Base-by-base conservation (phyloP, 2,888 invertebrate species). In the Nephrotoma flavescens region DNA sequence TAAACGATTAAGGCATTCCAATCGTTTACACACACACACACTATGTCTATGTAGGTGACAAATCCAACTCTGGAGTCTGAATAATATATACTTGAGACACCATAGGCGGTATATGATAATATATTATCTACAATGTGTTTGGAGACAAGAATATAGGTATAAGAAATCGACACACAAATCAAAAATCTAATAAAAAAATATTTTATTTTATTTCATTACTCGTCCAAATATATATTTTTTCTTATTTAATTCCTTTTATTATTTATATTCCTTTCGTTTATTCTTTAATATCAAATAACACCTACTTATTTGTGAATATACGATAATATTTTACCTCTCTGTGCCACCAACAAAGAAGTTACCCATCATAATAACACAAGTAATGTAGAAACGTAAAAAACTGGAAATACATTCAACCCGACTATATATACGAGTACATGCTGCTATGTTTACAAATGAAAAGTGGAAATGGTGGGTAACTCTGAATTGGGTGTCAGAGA, bases 251-350 rank as follows among this genome's bases (percentile, higher is more conserved):
- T 71, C 71, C 71, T 71, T 71, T 71, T 71, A 71, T 71, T 71
- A 71, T 71, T 71, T 71, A 71, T 71, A 71, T 71, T 71, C 71
- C 71, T 71, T 31, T 71, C 71, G 31, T 71, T 71, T 31, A 71
- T 71, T 71, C 71, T 71, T 84, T 84, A 84, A 84, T 84, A 84
- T 84, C 84, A 84, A 84, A 84, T 84, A 84, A 84, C 84, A 84
- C 84, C 84, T 84, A 84, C 84, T 84, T 42, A 42, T 42, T 84
- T 84, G 84, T 84, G 42, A 42, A 84, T 84, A 42, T 84, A 84
- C 84, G 42, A 84, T 84, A 84, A 84, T 84, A 42, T 42, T 84
- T 84, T 42, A 84, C 42, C 42, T 42, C 42, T 84, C 42, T 84
- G 41, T 84, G 84, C 84, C 84, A 84, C 84, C 84, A 84, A 84